Percentiles rank a stretch among this genome's conserved stretches.
Evolutionary conservation across 2,888 invertebrate genomes (phyloP).

Genomic region (Troides aeacus): DNA sequence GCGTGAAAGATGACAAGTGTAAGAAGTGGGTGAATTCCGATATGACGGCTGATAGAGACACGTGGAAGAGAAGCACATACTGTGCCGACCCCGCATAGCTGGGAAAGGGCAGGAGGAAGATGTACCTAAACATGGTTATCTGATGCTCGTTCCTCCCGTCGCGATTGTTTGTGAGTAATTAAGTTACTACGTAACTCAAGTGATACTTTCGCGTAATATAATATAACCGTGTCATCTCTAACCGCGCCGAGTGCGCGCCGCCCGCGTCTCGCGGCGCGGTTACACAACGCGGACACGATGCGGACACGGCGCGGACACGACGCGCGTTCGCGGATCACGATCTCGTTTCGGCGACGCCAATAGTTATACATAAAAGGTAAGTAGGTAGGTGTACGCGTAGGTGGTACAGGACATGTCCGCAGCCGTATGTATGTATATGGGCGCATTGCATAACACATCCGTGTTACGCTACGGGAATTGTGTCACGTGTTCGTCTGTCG

Average conservation of each 20-base stretch:
- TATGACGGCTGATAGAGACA: too few relatives aligned
- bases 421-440: conserved; percentile 4
- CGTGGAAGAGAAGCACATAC: too few relatives aligned
- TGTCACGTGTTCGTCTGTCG: not conserved
- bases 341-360: conserved; percentile 28
- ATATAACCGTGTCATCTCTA: conserved; percentile 8
- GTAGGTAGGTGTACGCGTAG: conserved; percentile 15
- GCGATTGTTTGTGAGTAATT: not conserved
- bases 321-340: conserved; percentile 28
- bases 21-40: too few relatives aligned
- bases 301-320: conserved; percentile 6
- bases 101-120: too few relatives aligned
- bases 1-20: too few relatives aligned
- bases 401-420: conserved; percentile 27
- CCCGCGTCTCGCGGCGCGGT: not conserved
- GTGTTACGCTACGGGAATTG: conserved; percentile 22
- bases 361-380: conserved; percentile 17
- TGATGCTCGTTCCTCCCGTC: not conserved
- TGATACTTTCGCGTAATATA: conserved; percentile 3
- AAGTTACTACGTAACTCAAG: not conserved
- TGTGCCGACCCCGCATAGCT: too few relatives aligned
- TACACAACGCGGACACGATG: too few relatives aligned
- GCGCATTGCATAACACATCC: conserved; percentile 12
- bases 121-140: not conserved
- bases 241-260: too few relatives aligned